phyloP scores from a whole-genome alignment of 2,113 vertebrate genomes.

The Pampusana beccarii region DNA sequence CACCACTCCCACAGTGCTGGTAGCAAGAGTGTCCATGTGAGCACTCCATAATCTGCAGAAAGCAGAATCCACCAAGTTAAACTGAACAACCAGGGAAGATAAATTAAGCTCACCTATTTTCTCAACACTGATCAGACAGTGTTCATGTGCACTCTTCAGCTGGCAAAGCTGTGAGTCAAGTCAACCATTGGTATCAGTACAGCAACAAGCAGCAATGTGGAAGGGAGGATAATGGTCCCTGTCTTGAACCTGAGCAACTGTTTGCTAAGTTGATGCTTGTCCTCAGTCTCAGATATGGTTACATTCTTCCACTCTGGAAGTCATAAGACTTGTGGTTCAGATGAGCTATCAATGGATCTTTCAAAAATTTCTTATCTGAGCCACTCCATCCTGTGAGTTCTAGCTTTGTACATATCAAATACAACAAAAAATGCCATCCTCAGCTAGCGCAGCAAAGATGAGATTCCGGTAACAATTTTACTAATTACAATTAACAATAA shows the following conservation, averaged over 20 bases:
- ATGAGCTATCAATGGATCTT: background rate
- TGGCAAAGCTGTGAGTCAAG: background rate
- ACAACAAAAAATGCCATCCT: background rate
- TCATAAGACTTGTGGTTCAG: background rate
- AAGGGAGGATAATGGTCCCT: background rate
- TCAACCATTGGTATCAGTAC: background rate
- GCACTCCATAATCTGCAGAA: background rate
- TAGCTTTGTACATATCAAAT: background rate
- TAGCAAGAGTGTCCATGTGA: background rate
- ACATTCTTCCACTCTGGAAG: background rate
- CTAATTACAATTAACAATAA: background rate
- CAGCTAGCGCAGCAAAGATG: background rate
- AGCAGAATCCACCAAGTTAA: background rate
- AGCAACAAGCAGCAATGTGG: background rate
- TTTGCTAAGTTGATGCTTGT: background rate
- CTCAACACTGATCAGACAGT: accelerated
- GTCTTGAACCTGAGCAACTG: background rate
- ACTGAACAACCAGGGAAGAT: background rate
- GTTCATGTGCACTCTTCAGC: background rate
- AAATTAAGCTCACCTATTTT: background rate
- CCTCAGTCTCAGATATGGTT: background rate
- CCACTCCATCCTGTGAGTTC: background rate
- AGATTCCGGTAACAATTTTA: background rate
- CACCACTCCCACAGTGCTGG: background rate
- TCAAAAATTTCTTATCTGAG: background rate